Evolutionary conservation across 2,888 invertebrate genomes (phyloP).

Genomic region (Eupithecia inturbata): DNA sequence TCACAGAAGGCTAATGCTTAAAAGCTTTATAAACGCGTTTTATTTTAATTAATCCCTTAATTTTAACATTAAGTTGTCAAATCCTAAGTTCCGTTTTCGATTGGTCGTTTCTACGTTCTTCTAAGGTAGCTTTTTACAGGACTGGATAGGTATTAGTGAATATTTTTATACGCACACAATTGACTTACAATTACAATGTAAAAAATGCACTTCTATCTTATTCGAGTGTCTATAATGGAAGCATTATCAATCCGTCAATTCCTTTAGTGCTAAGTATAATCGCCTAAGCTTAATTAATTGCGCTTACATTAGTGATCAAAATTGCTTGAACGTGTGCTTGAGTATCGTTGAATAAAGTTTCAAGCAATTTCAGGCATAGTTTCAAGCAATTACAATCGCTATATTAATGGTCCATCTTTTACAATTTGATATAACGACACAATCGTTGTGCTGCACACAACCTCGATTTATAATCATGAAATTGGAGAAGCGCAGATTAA

Average conservation of each 20-base stretch:
- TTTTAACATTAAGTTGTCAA: slow-evolving; percentile 19
- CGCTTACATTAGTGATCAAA: slow-evolving; percentile 59
- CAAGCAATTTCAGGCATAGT: slow-evolving; percentile 57
- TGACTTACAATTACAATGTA: slow-evolving; percentile 43
- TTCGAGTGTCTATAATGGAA: slow-evolving; percentile 68
- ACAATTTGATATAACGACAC: slow-evolving; percentile 78
- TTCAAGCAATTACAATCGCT: slow-evolving; percentile 62
- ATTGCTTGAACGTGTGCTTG: slow-evolving; percentile 57
- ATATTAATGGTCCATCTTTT: slow-evolving; percentile 80
- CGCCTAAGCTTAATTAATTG: slow-evolving; percentile 73
- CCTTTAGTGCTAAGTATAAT: slow-evolving; percentile 76
- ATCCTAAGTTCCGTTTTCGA: slow-evolving; percentile 24
- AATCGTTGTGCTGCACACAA: slow-evolving; percentile 71
- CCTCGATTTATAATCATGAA: slow-evolving; percentile 58
- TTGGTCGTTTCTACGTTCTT: slow-evolving; percentile 33
- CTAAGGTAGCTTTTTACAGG: slow-evolving; percentile 20
- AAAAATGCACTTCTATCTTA: slow-evolving; percentile 56
- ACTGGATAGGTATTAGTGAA: slow-evolving; percentile 15
- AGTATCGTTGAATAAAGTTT: slow-evolving; percentile 38
- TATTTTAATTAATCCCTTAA: slow-evolving; percentile 27
- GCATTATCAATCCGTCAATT: slow-evolving; percentile 80
- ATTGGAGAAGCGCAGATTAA: slow-evolving; percentile 37
- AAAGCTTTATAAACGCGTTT: slow-evolving; percentile 42
- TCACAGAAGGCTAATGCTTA: slow-evolving; percentile 46
- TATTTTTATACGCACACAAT: slow-evolving; percentile 31